Conservation (phyloP, 2,113 vertebrate species). For the Nipponia nippon region DNA sequence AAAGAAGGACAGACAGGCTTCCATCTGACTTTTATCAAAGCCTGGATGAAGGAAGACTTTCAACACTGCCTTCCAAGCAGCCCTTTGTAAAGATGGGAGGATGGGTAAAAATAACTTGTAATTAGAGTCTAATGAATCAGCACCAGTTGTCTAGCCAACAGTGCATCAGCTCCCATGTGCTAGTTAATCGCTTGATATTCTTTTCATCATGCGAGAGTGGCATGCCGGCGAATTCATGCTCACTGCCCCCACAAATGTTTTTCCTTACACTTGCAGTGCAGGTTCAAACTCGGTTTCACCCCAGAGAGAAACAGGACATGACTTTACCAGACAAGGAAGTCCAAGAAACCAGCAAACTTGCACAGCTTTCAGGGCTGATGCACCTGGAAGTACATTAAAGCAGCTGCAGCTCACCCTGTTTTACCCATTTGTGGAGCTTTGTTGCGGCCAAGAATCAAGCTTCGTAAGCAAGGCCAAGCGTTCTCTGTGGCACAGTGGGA, state of each 20-base stretch:
- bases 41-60: background rate
- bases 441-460: background rate
- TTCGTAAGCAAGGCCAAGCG: background rate
- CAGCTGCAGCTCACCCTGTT: background rate
- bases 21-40: conserved; percentile 26
- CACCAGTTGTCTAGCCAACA: conserved; percentile 10
- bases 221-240: background rate
- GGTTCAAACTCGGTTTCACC: background rate
- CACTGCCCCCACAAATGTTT: background rate
- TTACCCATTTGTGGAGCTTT: background rate
- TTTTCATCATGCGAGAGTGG: background rate
- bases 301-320: background rate
- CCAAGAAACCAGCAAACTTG: background rate
- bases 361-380: background rate
- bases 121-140: conserved; percentile 50
- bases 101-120: conserved; percentile 45
- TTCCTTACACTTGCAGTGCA: background rate
- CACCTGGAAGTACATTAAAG: background rate
- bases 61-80: background rate
- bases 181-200: background rate
- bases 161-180: background rate
- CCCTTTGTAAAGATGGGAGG: conserved; percentile 4
- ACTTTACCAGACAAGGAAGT: background rate
- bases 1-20: background rate
- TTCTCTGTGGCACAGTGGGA: background rate